Base-by-base conservation (phyloP, 2,888 invertebrate genomes). In the Epicampocera succincta region DNA sequence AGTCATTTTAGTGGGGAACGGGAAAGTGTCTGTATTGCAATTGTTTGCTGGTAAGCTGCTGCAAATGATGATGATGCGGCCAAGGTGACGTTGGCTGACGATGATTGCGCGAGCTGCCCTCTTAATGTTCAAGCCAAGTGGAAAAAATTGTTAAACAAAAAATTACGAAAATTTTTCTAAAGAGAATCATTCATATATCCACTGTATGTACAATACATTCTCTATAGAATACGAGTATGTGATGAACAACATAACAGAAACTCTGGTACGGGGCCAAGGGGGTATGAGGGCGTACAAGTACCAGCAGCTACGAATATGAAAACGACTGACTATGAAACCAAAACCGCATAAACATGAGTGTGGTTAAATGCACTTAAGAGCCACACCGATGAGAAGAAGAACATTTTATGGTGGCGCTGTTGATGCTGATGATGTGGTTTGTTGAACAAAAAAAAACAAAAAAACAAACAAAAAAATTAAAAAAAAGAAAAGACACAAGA, bases 271-370 rank as follows among this genome's bases (percentile, higher is more conserved):
- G 29, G 44, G 52, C 44, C 44, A 58, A 61, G 54, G 33, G n/a
- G 54, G 75, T 60, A 68, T 33, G 44, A 19, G 15, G 33, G 33
- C 33, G 8, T 33, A 8, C 33, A 19, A 8, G 66, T 13, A 48
- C 4, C 17, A 19, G 40, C 13, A 19, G n/a, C n/a, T 38, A 33
- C 54, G 50, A 50, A 63, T 42, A 69, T 52, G 50, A 68, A 77
- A 75, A 61, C 60, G 56, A 77, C 48, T 77, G 56, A 77, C 48
- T 77, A 71, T 77, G 73, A 81, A 77, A 73, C 77, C 63, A 56
- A 68, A 77, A 81, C 81, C 81, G 58, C 77, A 81, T 69, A 73
- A 74, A 81, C 81, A 81, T 81, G 77, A 73, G 68, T 81, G 77
- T 48, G 81, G 81, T 81, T 81, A 69, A 73, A 77, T 73, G 81